Percentiles rank a stretch among this genome's conserved stretches.
Evolutionary conservation across 30 jellyfish, hydroid and myxozoan genomes (phyloP).

Genomic region (Rhopilema esculentum): DNA sequence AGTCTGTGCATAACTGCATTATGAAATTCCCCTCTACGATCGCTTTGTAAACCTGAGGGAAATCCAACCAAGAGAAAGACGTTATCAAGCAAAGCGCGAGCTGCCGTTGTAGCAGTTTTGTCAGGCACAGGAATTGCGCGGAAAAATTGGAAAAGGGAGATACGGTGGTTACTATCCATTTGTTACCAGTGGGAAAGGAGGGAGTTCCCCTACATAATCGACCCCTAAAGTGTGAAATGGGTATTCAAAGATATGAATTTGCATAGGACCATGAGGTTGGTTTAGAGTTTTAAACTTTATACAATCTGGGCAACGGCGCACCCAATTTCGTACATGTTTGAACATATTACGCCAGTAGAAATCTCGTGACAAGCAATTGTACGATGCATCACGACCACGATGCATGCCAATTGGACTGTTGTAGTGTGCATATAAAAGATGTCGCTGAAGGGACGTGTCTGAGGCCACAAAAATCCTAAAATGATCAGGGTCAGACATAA

Average conservation of each 20-base stretch:
- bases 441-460: constrained; percentile 29
- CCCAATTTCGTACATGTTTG: constrained; percentile 11
- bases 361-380: constrained; percentile 13
- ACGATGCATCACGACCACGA: constrained; percentile 19
- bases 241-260: neutral
- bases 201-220: neutral
- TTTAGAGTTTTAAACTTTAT: neutral
- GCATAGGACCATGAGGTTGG: neutral
- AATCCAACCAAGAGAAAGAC: neutral
- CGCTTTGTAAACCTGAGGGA: neutral
- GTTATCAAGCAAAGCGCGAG: neutral
- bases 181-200: neutral
- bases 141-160: neutral
- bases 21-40: neutral
- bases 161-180: neutral
- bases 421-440: constrained; percentile 20
- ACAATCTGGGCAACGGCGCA: neutral
- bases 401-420: constrained; percentile 38
- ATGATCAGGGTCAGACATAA: constrained; percentile 27
- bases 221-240: neutral
- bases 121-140: neutral
- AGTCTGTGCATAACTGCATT: neutral
- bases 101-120: no score
- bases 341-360: constrained; percentile 42
- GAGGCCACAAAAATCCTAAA: constrained; percentile 32